phyloP scores from a whole-genome alignment of 2,113 vertebrate species.

The Zosterops hypoxanthus region DNA sequence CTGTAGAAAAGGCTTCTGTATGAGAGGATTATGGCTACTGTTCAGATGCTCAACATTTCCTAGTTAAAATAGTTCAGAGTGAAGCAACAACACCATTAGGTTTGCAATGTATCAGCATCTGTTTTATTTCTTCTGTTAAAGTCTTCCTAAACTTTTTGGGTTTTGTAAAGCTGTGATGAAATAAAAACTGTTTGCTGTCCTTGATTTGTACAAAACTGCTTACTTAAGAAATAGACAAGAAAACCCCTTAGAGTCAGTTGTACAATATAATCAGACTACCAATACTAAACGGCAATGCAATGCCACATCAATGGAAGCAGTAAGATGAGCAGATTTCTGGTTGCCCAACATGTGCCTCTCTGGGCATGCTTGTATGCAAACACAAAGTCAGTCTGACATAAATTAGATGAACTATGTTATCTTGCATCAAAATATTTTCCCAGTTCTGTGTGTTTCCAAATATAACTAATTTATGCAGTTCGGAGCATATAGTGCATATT shows the following conservation, averaged over 20 bases:
- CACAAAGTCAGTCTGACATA: not conserved
- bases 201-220: not conserved
- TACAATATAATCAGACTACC: not conserved
- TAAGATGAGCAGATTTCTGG: not conserved
- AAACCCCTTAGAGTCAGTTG: not conserved
- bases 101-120: not conserved
- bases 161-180: not conserved
- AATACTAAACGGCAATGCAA: not conserved
- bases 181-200: not conserved
- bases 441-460: not conserved
- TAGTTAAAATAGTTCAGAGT: not conserved
- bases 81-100: not conserved
- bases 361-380: not conserved
- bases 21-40: slow-evolving; percentile 6
- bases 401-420: not conserved
- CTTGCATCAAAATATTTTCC: not conserved
- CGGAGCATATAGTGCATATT: not conserved
- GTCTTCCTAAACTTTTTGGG: not conserved
- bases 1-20: not conserved
- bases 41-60: not conserved
- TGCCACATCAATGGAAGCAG: not conserved
- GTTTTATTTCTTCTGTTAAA: not conserved
- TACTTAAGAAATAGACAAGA: not conserved
- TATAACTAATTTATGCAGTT: not conserved
- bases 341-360: accelerated